Evolutionary conservation across 2,797 vertebrate species (phyloP).

Genomic region (Tenualosa ilisha): DNA sequence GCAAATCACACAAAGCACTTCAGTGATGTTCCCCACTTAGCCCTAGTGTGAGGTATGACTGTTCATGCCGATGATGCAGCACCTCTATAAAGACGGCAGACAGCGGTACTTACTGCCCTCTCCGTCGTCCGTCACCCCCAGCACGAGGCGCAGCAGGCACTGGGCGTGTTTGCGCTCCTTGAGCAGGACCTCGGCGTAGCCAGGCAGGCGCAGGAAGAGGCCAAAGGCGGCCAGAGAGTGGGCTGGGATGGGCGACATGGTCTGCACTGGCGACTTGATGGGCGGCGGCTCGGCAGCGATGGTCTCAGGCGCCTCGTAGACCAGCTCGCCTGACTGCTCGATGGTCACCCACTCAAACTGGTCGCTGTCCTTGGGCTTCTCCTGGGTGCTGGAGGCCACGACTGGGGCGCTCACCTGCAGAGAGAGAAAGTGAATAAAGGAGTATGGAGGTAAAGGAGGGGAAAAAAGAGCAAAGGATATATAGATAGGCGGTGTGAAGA

Average conservation of each 20-base stretch:
- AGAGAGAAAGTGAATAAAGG: neutral
- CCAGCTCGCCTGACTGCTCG: constrained; percentile 94
- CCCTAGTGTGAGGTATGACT: too few species aligned
- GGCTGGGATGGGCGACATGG: constrained; percentile 96
- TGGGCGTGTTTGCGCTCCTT: constrained; percentile 98
- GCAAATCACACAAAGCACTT: too few species aligned
- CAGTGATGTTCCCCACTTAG: too few species aligned
- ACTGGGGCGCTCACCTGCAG: constrained; percentile 93
- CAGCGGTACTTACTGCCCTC: constrained; percentile 91
- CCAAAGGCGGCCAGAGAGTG: constrained; percentile 98
- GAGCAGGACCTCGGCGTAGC: constrained; percentile 96
- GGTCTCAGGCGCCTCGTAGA: constrained; percentile 96
- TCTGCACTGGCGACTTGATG: constrained; percentile 93
- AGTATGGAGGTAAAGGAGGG: neutral
- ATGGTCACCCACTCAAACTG: constrained; percentile 99
- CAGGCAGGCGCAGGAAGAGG: constrained; percentile 94
- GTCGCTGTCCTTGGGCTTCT: constrained; percentile 97
- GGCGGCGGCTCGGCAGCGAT: constrained; percentile 91
- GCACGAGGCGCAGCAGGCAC: constrained; percentile 94
- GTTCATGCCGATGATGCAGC: neutral
- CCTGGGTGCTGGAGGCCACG: constrained; percentile 88
- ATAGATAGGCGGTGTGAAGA: neutral
- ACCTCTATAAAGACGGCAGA: too few species aligned
- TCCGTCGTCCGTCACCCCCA: constrained; percentile 97
- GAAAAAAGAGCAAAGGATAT: too few species aligned